These are phyloP conservation scores for Diarsia dahlii DNA, from an alignment of 2,888 invertebrate species.

Conservation along the genomic window DNA sequence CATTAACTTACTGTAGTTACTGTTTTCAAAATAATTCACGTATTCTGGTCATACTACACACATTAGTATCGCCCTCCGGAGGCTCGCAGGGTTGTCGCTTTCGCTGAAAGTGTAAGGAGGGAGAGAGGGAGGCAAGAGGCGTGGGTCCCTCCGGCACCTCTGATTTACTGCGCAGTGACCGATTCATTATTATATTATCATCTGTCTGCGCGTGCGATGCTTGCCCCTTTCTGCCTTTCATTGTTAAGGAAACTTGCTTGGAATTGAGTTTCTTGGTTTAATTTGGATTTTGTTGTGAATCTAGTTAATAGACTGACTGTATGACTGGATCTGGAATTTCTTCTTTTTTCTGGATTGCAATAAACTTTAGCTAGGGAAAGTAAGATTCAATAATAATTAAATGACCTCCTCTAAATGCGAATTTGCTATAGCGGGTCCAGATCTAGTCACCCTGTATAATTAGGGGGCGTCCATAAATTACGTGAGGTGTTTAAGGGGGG, in stretches of 20 bases:
- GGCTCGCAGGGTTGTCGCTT: conserved; percentile 71
- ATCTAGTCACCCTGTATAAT: no score
- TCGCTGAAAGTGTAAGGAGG: conserved; percentile 70
- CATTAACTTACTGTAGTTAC: background rate
- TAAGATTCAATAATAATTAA: no score
- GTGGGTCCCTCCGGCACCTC: conserved; percentile 64
- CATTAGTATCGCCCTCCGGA: conserved; percentile 69
- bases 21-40: background rate
- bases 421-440: no score
- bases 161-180: conserved; percentile 73
- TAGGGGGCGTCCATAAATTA: no score
- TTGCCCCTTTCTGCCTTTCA: conserved; percentile 41
- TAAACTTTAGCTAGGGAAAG: no score
- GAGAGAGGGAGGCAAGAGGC: conserved; percentile 48
- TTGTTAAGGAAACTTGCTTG: conserved; percentile 27
- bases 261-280: background rate
- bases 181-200: conserved; percentile 75
- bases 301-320: background rate
- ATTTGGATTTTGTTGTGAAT: background rate
- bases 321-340: no score
- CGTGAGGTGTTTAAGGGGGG: no score
- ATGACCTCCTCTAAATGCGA: no score
- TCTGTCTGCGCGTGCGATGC: conserved; percentile 60
- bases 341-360: no score
- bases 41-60: conserved; percentile 55